Conservation (phyloP, 2,113 vertebrate species). For the Protomyctophum bolini region DNA sequence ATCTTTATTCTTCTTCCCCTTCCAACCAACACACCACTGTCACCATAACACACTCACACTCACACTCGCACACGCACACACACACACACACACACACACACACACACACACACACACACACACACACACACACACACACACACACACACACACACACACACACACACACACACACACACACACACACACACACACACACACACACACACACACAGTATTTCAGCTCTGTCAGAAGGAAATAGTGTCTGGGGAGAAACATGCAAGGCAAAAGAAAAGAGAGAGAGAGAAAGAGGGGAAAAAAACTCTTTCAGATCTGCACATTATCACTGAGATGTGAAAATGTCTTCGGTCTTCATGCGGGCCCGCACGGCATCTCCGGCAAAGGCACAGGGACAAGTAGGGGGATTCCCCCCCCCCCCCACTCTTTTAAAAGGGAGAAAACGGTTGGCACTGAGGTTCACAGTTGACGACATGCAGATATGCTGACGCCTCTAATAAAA, state of each 20-base stretch:
- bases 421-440: neutral
- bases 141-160: no score
- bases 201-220: no score
- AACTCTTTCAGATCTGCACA: conserved; percentile 62
- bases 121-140: conserved; percentile 22
- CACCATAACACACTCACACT: conserved; percentile 1
- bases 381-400: conserved; percentile 29
- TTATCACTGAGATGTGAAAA: conserved; percentile 64
- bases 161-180: no score
- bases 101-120: neutral
- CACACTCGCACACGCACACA: conserved; percentile 5
- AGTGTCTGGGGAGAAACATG: no score
- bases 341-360: conserved; percentile 39
- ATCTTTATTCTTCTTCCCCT: neutral
- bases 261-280: no score
- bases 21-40: neutral
- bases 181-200: no score
- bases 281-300: neutral
- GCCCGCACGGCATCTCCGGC: conserved; percentile 33
- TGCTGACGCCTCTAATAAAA: conserved; percentile 76
- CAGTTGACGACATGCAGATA: conserved; percentile 71
- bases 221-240: conserved; percentile 28
- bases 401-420: neutral
- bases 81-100: no score
- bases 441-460: conserved; percentile 67